Evolutionary conservation across 2,797 vertebrate species (phyloP).

Genomic region (Dermochelys coriacea): DNA sequence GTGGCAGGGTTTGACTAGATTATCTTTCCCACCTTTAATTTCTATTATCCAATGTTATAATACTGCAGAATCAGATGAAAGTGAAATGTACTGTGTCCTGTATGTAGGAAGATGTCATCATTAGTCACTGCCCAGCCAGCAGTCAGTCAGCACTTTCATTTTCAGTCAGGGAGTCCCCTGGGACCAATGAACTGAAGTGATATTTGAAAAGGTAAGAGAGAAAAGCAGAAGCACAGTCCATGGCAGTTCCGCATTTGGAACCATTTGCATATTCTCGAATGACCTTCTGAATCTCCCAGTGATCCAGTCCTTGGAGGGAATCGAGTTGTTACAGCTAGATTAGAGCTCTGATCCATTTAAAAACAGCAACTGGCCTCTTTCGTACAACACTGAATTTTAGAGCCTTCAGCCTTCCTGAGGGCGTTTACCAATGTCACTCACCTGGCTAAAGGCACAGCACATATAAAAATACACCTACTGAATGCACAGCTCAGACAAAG

Average conservation of each 20-base stretch:
- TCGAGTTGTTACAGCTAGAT: background rate
- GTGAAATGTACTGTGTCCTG: background rate
- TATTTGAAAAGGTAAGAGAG: constrained; percentile 71
- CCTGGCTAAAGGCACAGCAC: background rate
- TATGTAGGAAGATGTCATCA: background rate
- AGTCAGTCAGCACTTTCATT: constrained; percentile 73
- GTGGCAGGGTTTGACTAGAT: accelerated
- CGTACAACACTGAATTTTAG: background rate
- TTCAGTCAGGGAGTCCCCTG: constrained; percentile 66
- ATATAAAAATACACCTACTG: background rate
- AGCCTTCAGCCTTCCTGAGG: background rate
- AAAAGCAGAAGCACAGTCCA: constrained; percentile 71
- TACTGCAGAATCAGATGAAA: background rate
- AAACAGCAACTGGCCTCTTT: background rate
- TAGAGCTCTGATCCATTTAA: background rate
- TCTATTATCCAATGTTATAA: accelerated
- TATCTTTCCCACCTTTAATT: background rate
- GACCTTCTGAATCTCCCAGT: constrained; percentile 40
- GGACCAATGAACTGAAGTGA: constrained; percentile 32
- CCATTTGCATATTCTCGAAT: constrained; percentile 37
- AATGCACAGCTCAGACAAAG: background rate
- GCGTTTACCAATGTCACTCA: background rate
- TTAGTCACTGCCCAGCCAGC: constrained; percentile 24
- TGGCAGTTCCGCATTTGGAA: constrained; percentile 46
- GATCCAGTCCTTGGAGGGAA: constrained; percentile 6